A percentile compares a stretch with the other conserved stretches of the same genome.
These are phyloP conservation scores for Pteruthius melanotis DNA, from an alignment of 2,113 vertebrate species.

Conservation along the genomic window DNA sequence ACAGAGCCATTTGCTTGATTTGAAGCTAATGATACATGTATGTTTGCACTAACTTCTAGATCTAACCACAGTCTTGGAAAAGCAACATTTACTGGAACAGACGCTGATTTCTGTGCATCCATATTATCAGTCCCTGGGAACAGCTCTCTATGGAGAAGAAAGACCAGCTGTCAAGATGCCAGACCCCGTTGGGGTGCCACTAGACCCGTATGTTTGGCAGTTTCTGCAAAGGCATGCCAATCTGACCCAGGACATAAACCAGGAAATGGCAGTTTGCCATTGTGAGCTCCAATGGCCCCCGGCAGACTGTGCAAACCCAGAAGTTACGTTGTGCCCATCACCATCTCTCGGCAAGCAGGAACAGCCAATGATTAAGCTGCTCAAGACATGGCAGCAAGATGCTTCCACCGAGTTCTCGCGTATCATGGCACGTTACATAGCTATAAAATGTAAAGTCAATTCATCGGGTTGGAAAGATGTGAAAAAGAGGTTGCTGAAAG, in stretches of 20 bases:
- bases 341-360: constrained; percentile 66
- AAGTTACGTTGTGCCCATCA: constrained; percentile 69
- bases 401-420: constrained; percentile 55
- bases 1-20: neutral
- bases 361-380: neutral
- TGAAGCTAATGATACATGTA: neutral
- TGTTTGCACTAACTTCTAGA: neutral
- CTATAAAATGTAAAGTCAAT: constrained; percentile 58
- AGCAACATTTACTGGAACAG: constrained; percentile 68
- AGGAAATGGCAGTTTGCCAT: constrained; percentile 68
- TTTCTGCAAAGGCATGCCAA: constrained; percentile 67
- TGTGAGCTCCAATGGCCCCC: constrained; percentile 74
- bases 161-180: constrained; percentile 77
- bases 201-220: constrained; percentile 71
- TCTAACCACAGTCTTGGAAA: constrained; percentile 49
- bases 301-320: neutral
- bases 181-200: constrained; percentile 54
- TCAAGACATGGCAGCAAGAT: constrained; percentile 75
- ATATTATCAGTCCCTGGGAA: constrained; percentile 78
- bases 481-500: constrained; percentile 24
- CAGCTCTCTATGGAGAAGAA: constrained; percentile 80
- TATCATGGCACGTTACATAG: constrained; percentile 70
- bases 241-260: constrained; percentile 57
- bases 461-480: constrained; percentile 67
- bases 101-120: constrained; percentile 75